phyloP scores from a whole-genome alignment of 2,113 vertebrate genomes.

The Ictalurus punctatus region DNA sequence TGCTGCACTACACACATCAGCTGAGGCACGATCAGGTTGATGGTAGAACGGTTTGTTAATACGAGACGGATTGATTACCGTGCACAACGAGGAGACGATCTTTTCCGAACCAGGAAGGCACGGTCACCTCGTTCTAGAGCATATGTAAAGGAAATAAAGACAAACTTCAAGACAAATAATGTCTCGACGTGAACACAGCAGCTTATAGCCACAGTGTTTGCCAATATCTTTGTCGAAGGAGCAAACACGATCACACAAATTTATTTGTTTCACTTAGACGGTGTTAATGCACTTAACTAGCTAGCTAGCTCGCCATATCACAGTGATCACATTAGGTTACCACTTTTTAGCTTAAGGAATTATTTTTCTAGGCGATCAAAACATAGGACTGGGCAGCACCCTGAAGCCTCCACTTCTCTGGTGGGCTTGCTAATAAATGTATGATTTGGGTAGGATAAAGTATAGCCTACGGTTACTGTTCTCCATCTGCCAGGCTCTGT shows the following conservation, averaged over 20 bases:
- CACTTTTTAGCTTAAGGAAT: neutral
- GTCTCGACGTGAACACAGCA: neutral
- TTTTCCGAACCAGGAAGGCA: neutral
- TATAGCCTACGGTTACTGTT: neutral
- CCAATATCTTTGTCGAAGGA: neutral
- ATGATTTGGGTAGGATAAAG: neutral
- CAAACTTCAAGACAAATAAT: neutral
- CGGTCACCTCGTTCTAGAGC: neutral
- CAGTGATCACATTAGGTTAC: neutral
- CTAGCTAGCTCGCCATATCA: neutral
- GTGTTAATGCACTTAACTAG: neutral
- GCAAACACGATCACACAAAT: neutral
- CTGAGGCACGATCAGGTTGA: neutral
- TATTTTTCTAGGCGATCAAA: neutral
- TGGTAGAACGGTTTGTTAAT: neutral
- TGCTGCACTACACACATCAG: neutral
- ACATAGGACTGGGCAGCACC: neutral
- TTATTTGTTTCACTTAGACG: neutral
- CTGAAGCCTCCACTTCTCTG: neutral
- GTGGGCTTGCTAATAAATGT: neutral
- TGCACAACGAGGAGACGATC: neutral
- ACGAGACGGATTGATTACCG: neutral
- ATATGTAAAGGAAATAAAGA: neutral
- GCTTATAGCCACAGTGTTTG: too few relatives aligned
- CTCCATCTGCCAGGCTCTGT: neutral